These are phyloP conservation scores for Hyla sarda DNA, from an alignment of 2,113 vertebrate species.

Conservation along the genomic window DNA sequence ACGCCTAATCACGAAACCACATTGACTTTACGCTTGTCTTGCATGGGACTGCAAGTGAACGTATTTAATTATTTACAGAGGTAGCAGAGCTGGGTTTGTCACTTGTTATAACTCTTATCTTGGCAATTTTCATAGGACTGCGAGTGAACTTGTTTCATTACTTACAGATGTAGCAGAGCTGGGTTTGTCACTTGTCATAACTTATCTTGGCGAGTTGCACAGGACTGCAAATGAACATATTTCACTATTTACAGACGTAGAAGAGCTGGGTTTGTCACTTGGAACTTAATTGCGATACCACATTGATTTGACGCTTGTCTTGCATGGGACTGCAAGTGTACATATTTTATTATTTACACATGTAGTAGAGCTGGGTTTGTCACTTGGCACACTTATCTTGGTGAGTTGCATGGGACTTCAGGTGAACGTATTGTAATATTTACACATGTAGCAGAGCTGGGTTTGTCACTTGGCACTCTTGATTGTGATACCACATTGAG, in stretches of 20 bases:
- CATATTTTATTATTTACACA: too few relatives aligned
- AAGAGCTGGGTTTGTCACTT: neutral
- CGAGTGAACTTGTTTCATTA: too few relatives aligned
- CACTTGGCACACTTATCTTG: too few relatives aligned
- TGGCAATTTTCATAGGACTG: too few relatives aligned
- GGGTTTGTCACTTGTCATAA: neutral
- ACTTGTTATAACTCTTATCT: neutral
- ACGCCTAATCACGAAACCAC: too few relatives aligned
- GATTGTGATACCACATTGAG: neutral
- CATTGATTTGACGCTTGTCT: too few relatives aligned
- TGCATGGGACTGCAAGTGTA: too few relatives aligned
- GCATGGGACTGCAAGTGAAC: neutral
- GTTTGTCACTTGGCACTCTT: neutral
- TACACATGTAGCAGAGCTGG: too few relatives aligned
- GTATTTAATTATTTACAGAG: neutral
- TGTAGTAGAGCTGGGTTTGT: neutral
- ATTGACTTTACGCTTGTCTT: too few relatives aligned
- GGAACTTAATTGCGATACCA: neutral
- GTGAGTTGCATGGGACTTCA: too few relatives aligned
- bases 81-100: neutral
- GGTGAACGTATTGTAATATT: too few relatives aligned
- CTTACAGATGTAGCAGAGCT: neutral
- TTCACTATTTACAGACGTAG: neutral
- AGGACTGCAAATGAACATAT: neutral
- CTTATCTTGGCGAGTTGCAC: neutral